Percentiles rank a stretch among this genome's conserved stretches.
These are phyloP conservation scores for Brachionus koreanus DNA, from an alignment of 1,140 invertebrate genomes.

Conservation along the genomic window DNA sequence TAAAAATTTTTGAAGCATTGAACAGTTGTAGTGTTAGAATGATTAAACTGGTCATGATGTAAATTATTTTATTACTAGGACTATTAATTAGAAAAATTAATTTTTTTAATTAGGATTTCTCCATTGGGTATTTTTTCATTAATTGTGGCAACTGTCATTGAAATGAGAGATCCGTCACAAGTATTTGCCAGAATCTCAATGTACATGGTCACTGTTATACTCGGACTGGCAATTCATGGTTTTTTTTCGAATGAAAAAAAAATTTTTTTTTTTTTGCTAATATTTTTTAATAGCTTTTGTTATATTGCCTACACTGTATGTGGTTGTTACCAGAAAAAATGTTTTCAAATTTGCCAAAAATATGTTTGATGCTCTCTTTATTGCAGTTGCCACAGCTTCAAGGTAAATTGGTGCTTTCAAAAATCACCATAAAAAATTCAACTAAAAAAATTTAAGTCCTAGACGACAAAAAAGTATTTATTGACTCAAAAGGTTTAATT, in stretches of 20 bases:
- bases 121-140: slow-evolving; percentile 34
- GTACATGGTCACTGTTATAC: slow-evolving; percentile 54
- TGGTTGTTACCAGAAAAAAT: slow-evolving; percentile 52
- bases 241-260: background rate
- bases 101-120: background rate
- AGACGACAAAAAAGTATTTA: background rate
- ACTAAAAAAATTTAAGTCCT: background rate
- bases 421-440: background rate
- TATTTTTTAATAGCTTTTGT: slow-evolving; percentile 49
- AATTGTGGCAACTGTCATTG: slow-evolving; percentile 45
- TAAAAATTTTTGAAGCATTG: slow-evolving; percentile 20
- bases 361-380: slow-evolving; percentile 53
- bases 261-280: background rate
- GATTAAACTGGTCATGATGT: slow-evolving; percentile 44
- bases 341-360: slow-evolving; percentile 50
- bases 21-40: slow-evolving; percentile 5
- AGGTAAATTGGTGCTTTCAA: slow-evolving; percentile 49
- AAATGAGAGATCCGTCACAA: slow-evolving; percentile 47
- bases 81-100: background rate
- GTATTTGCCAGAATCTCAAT: slow-evolving; percentile 47
- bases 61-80: background rate
- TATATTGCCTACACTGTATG: slow-evolving; percentile 53
- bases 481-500: background rate
- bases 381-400: slow-evolving; percentile 56
- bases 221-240: slow-evolving; percentile 61